Percentiles rank a stretch among this genome's conserved stretches.
Evolutionary conservation across 2,888 invertebrate genomes (phyloP).

Genomic region (Acleris emargana): DNA sequence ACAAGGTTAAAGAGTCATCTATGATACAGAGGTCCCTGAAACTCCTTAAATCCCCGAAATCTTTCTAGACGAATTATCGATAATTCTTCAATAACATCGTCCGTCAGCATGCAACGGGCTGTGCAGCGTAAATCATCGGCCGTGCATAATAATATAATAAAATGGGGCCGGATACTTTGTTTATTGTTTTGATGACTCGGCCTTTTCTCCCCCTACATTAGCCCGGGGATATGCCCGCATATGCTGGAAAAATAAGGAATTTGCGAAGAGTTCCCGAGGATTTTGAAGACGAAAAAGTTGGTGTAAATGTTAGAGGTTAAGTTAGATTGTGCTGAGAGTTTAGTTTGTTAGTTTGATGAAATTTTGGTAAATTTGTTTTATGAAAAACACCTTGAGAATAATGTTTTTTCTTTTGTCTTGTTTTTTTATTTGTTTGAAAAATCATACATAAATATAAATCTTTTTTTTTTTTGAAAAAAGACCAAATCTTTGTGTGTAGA

Average conservation of each 20-base stretch:
- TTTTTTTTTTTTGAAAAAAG: too few species aligned
- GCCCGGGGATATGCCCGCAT: constrained; percentile 64
- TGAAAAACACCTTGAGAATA: too few species aligned
- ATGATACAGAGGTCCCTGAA: too few species aligned
- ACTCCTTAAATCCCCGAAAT: too few species aligned
- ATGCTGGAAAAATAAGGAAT: constrained; percentile 60
- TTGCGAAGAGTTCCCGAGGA: constrained; percentile 2
- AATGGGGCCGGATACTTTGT: constrained; percentile 82
- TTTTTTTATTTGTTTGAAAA: too few species aligned
- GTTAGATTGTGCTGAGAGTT: constrained; percentile 18
- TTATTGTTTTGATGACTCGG: constrained; percentile 84
- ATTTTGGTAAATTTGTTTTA: background rate
- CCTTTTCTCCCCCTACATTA: constrained; percentile 65
- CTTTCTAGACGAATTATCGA: background rate
- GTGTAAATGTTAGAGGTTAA: background rate
- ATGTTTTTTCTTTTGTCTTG: too few species aligned
- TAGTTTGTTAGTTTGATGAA: constrained; percentile 2
- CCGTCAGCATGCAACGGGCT: constrained; percentile 54
- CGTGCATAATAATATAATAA: constrained; percentile 82
- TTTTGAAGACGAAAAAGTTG: constrained; percentile 21
- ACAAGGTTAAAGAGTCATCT: too few species aligned
- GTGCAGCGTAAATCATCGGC: constrained; percentile 81
- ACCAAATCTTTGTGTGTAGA: too few species aligned
- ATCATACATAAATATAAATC: too few species aligned
- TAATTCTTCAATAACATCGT: constrained; percentile 28